Percentiles rank a stretch among this genome's conserved stretches.
phyloP scores from a whole-genome alignment of 2,888 invertebrate species.

The Melangyna quadrimaculata region DNA sequence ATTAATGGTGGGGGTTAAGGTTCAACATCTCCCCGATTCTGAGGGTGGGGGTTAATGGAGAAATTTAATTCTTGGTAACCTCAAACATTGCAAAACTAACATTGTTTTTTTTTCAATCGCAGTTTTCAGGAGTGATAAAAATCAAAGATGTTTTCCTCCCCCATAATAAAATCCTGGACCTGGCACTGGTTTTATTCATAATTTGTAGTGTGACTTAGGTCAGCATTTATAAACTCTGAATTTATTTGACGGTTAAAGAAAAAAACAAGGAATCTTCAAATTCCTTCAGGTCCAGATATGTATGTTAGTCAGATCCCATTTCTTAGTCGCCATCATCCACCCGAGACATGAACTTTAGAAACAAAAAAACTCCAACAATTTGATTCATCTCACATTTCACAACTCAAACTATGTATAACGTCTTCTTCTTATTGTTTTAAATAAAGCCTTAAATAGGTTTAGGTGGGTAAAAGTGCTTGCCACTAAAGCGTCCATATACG shows the following conservation, averaged over 20 bases:
- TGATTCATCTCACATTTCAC: slow-evolving; percentile 2
- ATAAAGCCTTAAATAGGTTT: neutral
- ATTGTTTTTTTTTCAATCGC: too few species aligned
- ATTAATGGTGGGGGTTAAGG: too few species aligned
- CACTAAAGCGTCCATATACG: neutral
- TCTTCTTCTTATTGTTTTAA: neutral
- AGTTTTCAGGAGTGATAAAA: too few species aligned
- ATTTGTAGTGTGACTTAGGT: neutral
- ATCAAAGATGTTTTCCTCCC: too few species aligned
- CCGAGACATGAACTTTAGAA: neutral
- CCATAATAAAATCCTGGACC: too few species aligned
- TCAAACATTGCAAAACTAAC: too few species aligned
- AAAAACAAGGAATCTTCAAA: neutral
- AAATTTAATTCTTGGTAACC: too few species aligned
- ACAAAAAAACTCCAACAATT: neutral
- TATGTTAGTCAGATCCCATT: neutral
- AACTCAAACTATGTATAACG: neutral
- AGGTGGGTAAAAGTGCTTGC: neutral
- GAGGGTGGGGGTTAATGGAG: too few species aligned
- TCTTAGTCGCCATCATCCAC: neutral
- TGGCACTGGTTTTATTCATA: too few species aligned
- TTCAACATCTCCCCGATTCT: too few species aligned
- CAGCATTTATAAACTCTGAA: neutral
- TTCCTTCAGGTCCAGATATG: too few species aligned
- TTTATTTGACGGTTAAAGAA: neutral